Conservation (phyloP, 2,113 vertebrate genomes). For the Lota lota region DNA sequence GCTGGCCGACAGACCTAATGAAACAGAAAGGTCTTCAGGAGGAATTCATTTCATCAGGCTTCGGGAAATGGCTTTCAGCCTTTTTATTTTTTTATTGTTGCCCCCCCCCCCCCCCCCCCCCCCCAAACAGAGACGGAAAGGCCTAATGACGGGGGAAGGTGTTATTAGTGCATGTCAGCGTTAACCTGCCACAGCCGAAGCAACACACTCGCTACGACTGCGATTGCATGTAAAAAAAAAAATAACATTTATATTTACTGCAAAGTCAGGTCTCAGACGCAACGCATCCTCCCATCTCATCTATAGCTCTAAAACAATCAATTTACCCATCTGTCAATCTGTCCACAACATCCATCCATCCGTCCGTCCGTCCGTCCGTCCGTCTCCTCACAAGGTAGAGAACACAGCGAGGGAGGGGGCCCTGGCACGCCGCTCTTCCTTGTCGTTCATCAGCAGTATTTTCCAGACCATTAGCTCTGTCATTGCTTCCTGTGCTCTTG, state of each 20-base stretch:
- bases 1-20: slow-evolving; percentile 14
- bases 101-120: no score
- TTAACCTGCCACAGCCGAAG: slow-evolving; percentile 20
- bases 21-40: slow-evolving; percentile 34
- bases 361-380: neutral
- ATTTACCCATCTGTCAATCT: no score
- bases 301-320: neutral
- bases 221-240: neutral
- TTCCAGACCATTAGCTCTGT: slow-evolving; percentile 69
- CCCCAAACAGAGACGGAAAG: slow-evolving; percentile 35
- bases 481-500: slow-evolving; percentile 66
- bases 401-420: slow-evolving; percentile 16
- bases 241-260: no score
- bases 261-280: neutral
- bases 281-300: neutral
- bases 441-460: slow-evolving; percentile 59
- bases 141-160: slow-evolving; percentile 44
- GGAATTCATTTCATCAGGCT: slow-evolving; percentile 56
- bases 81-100: slow-evolving; percentile 30
- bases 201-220: neutral
- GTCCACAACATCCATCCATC: neutral
- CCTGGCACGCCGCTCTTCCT: slow-evolving; percentile 40
- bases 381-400: slow-evolving; percentile 37
- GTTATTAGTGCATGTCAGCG: slow-evolving; percentile 20
- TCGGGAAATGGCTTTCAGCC: slow-evolving; percentile 49